Base-by-base conservation (phyloP, 2,113 vertebrate species). In the Elephas maximus region DNA sequence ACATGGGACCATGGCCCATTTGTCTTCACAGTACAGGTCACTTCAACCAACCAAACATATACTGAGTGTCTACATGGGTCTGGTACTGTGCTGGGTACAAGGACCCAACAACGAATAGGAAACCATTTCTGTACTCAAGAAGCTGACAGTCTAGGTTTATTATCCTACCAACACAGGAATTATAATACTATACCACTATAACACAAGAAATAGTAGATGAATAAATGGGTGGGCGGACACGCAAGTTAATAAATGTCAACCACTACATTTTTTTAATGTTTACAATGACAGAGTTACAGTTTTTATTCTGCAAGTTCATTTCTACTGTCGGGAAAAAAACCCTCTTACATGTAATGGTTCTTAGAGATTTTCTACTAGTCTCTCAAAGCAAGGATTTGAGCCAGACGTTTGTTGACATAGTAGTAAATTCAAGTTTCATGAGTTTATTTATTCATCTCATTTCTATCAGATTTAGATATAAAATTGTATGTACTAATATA, bases 261-360 rank as follows among this genome's bases (percentile, higher is more conserved):
- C 45, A 60, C n/a, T 88, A 4, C 51, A 81, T 76, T 89, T 67
- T 83, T n/a, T 79, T 93, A 88, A 45, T 69, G 44, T 88, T 74
- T 41, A 74, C 23, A 88, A 65, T 3, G 33, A n/a, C 3, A 84
- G 63, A 90, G 24, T 6, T 12, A 12, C 26, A 62, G 18, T 41
- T 76, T 85, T 86, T 53, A 94, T 44, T 88, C 65, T 85, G 21
- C 74, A 79, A 67, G 20, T 67, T 92, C n/a, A 88, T 88, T 88
- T 92, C 77, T 78, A 30, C 51, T 71, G 3, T 60, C 48, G 67
- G 91, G 26, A 76, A 63, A 90, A 90, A 69, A 83, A 60, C 26
- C 7, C 8, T n/a, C 60, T 81, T 12, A 1, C n/a, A 6, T 76
- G 60, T 73, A 77, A 44, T 24, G 15, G 74, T 24, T 18, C 21